Evolutionary conservation across 2,797 vertebrate species (phyloP).

Genomic region (Sebastes steindachneri): DNA sequence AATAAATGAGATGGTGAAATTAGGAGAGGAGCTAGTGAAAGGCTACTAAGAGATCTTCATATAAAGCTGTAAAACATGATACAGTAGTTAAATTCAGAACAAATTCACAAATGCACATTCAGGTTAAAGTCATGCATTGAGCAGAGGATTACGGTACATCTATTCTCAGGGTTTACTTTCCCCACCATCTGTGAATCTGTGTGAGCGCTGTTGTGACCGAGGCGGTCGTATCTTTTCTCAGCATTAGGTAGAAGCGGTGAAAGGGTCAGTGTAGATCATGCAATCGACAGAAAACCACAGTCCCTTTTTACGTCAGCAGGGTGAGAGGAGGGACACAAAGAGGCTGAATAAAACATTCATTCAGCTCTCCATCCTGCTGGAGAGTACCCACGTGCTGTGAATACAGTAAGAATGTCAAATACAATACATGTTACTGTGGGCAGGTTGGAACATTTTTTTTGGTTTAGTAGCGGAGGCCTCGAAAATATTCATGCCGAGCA

Average conservation of each 20-base stretch:
- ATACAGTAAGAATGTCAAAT: conserved; percentile 8
- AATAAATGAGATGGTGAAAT: neutral
- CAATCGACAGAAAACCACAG: conserved; percentile 12
- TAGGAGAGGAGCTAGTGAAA: neutral
- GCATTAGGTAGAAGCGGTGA: neutral
- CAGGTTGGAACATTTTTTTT: neutral
- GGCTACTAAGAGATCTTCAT: neutral
- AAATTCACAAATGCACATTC: neutral
- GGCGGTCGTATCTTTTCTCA: neutral
- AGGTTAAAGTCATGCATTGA: neutral
- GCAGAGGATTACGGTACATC: neutral
- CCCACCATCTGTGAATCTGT: neutral
- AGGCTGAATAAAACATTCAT: conserved; percentile 41
- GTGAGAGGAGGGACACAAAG: neutral
- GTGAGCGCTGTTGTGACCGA: neutral
- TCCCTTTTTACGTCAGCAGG: conserved; percentile 8
- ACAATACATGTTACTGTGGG: neutral
- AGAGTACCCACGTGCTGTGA: neutral
- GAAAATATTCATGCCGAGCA: neutral
- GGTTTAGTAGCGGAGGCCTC: neutral
- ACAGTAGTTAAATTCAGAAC: neutral
- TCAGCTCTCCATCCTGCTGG: conserved; percentile 21
- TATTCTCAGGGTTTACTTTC: neutral
- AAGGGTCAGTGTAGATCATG: conserved; percentile 20
- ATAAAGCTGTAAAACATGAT: neutral